These are phyloP conservation scores for Neodiprion virginianus DNA, from an alignment of 1,140 invertebrate species.

Conservation along the genomic window DNA sequence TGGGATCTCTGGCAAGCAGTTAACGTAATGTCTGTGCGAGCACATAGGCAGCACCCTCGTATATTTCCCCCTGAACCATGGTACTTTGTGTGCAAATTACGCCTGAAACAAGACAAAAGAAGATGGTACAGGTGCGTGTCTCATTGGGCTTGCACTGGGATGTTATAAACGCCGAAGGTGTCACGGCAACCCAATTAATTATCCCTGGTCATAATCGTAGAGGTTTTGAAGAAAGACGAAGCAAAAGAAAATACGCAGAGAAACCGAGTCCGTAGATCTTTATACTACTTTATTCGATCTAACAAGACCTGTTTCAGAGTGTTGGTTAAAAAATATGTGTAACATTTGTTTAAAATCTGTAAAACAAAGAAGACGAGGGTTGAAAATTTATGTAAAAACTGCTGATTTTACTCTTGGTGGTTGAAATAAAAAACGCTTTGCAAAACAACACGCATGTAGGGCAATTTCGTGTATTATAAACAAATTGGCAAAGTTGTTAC, in stretches of 20 bases:
- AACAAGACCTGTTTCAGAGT: background rate
- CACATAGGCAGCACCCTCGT: too few relatives aligned
- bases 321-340: background rate
- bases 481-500: too few relatives aligned
- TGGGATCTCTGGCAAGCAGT: constrained; percentile 27
- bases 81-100: constrained; percentile 62
- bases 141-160: too few relatives aligned
- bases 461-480: too few relatives aligned
- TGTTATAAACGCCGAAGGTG: background rate
- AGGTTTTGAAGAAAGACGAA: constrained; percentile 45
- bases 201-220: background rate
- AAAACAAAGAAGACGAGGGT: background rate
- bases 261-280: background rate
- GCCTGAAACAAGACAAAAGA: constrained; percentile 40
- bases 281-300: background rate
- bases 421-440: too few relatives aligned
- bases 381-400: background rate
- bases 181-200: too few relatives aligned
- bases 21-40: constrained; percentile 50
- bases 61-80: constrained; percentile 28
- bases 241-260: constrained; percentile 2
- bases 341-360: background rate
- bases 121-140: background rate
- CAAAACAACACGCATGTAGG: too few relatives aligned
- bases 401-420: too few relatives aligned